Conservation (phyloP, 2,888 invertebrate genomes). For the Arctia plantaginis region DNA sequence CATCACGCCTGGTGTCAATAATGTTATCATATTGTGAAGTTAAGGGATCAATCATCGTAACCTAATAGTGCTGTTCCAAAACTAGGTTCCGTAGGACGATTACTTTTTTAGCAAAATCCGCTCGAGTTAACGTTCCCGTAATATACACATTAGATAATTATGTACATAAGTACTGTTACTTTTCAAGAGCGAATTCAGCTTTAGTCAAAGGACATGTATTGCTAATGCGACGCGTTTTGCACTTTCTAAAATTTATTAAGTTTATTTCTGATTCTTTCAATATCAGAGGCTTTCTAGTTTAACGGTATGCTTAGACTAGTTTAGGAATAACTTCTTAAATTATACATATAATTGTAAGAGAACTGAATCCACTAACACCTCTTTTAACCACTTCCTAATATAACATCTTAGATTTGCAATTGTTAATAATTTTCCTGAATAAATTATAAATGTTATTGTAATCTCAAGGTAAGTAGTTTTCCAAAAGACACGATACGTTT, state of each 20-base stretch:
- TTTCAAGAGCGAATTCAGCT: background rate
- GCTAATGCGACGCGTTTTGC: no score
- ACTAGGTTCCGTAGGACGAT: constrained; percentile 49
- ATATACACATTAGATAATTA: background rate
- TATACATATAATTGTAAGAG: no score
- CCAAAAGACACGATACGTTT: no score
- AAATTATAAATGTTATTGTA: no score
- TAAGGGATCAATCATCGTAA: constrained; percentile 78
- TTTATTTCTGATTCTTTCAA: background rate
- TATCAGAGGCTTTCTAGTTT: background rate
- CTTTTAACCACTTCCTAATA: background rate
- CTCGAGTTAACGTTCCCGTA: background rate
- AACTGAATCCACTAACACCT: background rate
- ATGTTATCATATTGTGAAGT: constrained; percentile 53
- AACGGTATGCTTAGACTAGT: no score
- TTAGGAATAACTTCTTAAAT: no score
- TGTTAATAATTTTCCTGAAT: no score
- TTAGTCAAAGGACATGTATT: background rate
- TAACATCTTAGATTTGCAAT: no score
- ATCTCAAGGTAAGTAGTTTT: no score
- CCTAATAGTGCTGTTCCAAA: constrained; percentile 64
- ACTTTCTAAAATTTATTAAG: no score
- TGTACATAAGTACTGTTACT: background rate
- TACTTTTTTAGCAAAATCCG: background rate
- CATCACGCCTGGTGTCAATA: constrained; percentile 77